Percentiles rank a stretch among this genome's conserved stretches.
phyloP scores from a whole-genome alignment of 1,140 invertebrate species.

The Cecropterus lyciades region DNA sequence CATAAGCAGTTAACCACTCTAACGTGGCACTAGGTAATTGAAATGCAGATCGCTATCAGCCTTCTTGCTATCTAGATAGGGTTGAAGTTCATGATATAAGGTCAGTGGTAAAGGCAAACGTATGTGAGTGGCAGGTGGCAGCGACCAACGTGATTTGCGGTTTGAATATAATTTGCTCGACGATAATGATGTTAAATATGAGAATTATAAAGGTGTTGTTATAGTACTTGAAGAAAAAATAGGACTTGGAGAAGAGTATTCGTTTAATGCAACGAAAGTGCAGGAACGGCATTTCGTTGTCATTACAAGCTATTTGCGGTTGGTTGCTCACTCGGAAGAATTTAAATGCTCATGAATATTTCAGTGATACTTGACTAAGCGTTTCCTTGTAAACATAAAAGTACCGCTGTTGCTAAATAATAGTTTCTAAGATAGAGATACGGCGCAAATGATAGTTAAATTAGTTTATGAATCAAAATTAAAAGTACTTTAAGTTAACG shows the following conservation, averaged over 20 bases:
- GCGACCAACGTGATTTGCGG: slow-evolving; percentile 38
- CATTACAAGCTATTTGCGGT: slow-evolving; percentile 63
- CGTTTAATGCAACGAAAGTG: slow-evolving; percentile 52
- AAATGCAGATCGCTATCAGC: slow-evolving; percentile 10
- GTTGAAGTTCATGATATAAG: slow-evolving; percentile 12
- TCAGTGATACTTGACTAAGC: slow-evolving; percentile 42
- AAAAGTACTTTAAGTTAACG: too few relatives aligned
- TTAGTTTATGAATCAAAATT: too few relatives aligned
- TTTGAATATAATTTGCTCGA: slow-evolving; percentile 8
- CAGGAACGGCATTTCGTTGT: slow-evolving; percentile 52
- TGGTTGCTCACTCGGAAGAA: slow-evolving; percentile 49
- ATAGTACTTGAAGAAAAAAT: neutral
- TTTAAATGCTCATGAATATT: slow-evolving; percentile 51
- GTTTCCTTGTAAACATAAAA: slow-evolving; percentile 33
- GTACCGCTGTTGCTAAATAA: slow-evolving; percentile 20
- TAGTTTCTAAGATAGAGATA: neutral
- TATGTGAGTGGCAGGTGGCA: slow-evolving; percentile 23
- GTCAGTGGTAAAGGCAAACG: slow-evolving; percentile 36
- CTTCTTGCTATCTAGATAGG: slow-evolving; percentile 35
- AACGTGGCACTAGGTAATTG: slow-evolving; percentile 13
- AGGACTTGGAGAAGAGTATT: slow-evolving; percentile 43
- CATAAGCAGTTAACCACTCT: slow-evolving; percentile 50
- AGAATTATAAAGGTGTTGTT: slow-evolving; percentile 9
- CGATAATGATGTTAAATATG: slow-evolving; percentile 32
- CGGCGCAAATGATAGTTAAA: too few relatives aligned